phyloP scores from a whole-genome alignment of 2,113 vertebrate species.

The Festucalex cinctus region DNA sequence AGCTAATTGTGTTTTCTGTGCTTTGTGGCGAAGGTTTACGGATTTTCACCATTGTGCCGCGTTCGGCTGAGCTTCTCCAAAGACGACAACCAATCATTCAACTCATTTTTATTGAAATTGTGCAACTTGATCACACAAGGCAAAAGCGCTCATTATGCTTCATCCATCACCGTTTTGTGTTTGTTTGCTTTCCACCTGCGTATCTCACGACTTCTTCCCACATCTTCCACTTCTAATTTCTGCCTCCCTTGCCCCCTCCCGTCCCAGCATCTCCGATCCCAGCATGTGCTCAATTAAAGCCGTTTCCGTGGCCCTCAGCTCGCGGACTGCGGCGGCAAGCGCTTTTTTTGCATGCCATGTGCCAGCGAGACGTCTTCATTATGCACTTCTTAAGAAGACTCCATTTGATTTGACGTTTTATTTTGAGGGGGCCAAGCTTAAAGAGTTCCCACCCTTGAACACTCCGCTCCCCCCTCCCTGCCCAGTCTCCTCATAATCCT shows the following conservation, averaged over 20 bases:
- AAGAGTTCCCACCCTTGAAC: conserved; percentile 34
- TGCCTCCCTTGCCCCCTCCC: too few species aligned
- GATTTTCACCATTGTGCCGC: conserved; percentile 42
- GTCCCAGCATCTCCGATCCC: conserved; percentile 34
- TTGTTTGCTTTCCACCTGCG: conserved; percentile 32
- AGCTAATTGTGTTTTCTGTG: conserved; percentile 50
- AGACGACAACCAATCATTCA: conserved; percentile 42
- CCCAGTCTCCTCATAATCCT: conserved; percentile 54
- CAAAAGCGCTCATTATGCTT: conserved; percentile 23
- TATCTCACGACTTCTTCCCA: conserved; percentile 7
- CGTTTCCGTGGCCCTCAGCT: conserved; percentile 39
- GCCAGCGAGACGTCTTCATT: conserved; percentile 59
- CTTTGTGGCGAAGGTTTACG: conserved; percentile 47
- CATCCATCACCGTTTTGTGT: conserved; percentile 38
- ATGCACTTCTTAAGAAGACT: conserved; percentile 53
- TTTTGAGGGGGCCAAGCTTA: conserved; percentile 60
- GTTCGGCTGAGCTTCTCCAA: conserved; percentile 13
- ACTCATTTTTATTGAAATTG: conserved; percentile 40
- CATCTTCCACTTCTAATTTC: not conserved
- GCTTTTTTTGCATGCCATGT: conserved; percentile 35
- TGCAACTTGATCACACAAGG: conserved; percentile 26
- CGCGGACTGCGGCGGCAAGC: conserved; percentile 25
- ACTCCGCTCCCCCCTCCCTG: not conserved
- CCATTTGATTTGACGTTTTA: conserved; percentile 72
- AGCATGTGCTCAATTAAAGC: conserved; percentile 65